A percentile compares a stretch with the other conserved stretches of the same genome.
Conservation (phyloP, 1,140 invertebrate species). For the Panulirus ornatus region DNA sequence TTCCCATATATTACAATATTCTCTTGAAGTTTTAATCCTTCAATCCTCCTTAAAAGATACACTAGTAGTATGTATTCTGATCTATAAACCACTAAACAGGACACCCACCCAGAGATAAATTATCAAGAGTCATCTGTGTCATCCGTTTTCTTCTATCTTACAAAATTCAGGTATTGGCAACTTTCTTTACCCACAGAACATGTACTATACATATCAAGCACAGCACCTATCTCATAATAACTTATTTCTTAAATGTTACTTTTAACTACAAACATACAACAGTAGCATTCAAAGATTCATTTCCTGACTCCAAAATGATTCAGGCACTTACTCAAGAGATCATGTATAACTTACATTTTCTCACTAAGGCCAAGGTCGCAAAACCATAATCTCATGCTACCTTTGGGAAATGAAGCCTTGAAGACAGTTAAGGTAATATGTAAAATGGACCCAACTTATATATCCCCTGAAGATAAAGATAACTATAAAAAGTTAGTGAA, state of each 20-base stretch:
- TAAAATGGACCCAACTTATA: not conserved
- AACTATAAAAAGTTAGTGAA: too few relatives aligned
- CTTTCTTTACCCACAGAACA: not conserved
- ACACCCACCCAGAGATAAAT: too few relatives aligned
- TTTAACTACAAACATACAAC: not conserved
- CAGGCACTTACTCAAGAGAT: not conserved
- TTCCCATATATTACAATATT: too few relatives aligned
- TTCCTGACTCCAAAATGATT: not conserved
- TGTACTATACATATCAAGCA: not conserved
- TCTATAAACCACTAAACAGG: too few relatives aligned
- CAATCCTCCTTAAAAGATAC: too few relatives aligned
- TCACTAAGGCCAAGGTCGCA: not conserved
- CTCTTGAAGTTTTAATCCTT: too few relatives aligned
- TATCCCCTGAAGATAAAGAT: not conserved
- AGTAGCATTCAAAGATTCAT: not conserved
- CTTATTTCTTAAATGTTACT: too few relatives aligned
- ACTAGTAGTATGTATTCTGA: too few relatives aligned
- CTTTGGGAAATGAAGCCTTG: not conserved
- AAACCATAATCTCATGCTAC: not conserved
- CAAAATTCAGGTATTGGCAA: too few relatives aligned
- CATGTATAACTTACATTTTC: not conserved
- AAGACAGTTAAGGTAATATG: not conserved
- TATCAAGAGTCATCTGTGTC: too few relatives aligned
- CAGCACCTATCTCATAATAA: too few relatives aligned
- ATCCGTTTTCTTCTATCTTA: too few relatives aligned